Base-by-base conservation (phyloP, 2,888 invertebrate genomes). In the Aspidiotus rigidus region DNA sequence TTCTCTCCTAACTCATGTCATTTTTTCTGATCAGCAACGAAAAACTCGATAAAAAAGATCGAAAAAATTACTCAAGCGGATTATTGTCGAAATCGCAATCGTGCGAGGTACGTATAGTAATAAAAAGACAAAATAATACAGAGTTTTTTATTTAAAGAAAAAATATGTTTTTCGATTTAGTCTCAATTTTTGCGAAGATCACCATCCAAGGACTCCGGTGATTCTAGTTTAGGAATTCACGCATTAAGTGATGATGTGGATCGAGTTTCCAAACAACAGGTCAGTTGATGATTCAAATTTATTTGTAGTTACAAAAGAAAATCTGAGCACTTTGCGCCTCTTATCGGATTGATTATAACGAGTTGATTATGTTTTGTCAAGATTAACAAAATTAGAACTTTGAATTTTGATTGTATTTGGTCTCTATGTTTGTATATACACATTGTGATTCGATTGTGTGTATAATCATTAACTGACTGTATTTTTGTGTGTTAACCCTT, bases 41-140 rank as follows among this genome's bases (percentile, higher is more conserved):
- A 9, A 62, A 41, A 42, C n/a, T 40, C 1, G 41, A 40, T 41
- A 62, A 40, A 62, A 62, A 41, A 42, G 62, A 62, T 42, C 13
- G 17, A 10, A 67, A 62, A 59, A 69, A 69, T 44, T 56, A 62
- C 15, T 69, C 70, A 57, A 72, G 44, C 70, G 64, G 49, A 16
- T 71, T 71, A 7, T 62, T 74, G 42, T 71, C 73, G 54, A 73
- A 73, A 67, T 73, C 74, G 44, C 62, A 73, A 66, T 75, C 77
- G 55, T 76, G 77, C 75, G 79, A 79, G n/a, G 67, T 67, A 53
- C 11, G 40, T 60, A 62, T 3, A 28, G 1, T 28, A 28, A 1
- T 3, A 28, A 28, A 3, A 1, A 28, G 1, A 28, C 28, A 5
- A 28, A 28, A 1, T 5, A 28, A 28, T 28, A 1, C 2, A 28